These are phyloP conservation scores for Melanophora roralis DNA, from an alignment of 2,888 invertebrate species.

Conservation along the genomic window DNA sequence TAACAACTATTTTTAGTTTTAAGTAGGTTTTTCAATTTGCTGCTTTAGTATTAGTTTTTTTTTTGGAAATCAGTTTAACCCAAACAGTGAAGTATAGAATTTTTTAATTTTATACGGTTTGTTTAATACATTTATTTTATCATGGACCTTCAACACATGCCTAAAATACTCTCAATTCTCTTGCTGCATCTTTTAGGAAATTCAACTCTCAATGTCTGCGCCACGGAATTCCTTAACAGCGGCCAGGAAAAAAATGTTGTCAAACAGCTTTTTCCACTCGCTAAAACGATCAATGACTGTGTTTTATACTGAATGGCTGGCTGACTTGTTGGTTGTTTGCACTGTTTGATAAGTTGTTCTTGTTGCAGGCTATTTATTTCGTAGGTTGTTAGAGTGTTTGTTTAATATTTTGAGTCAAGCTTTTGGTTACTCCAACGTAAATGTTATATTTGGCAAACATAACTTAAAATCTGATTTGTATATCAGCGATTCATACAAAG, in stretches of 20 bases:
- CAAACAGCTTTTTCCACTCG: slow-evolving; percentile 69
- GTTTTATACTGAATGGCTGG: slow-evolving; percentile 53
- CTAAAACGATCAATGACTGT: slow-evolving; percentile 59
- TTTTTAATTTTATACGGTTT: too few species aligned
- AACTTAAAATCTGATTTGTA: too few species aligned
- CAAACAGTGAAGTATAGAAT: slow-evolving; percentile 30
- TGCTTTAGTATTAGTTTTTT: slow-evolving; percentile 1
- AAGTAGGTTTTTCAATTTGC: slow-evolving; percentile 12
- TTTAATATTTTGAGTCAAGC: slow-evolving; percentile 25
- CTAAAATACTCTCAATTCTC: slow-evolving; percentile 1
- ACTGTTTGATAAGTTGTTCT: slow-evolving; percentile 1
- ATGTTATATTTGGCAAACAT: too few species aligned
- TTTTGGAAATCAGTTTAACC: neutral
- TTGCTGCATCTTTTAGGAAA: neutral
- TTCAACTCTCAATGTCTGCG: neutral
- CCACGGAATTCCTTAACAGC: slow-evolving; percentile 32
- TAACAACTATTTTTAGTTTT: slow-evolving; percentile 32
- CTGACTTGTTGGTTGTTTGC: slow-evolving; percentile 12
- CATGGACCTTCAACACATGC: slow-evolving; percentile 25
- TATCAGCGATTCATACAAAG: too few species aligned
- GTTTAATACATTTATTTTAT: too few species aligned
- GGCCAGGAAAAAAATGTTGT: slow-evolving; percentile 70
- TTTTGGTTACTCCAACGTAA: too few species aligned
- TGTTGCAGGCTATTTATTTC: slow-evolving; percentile 17
- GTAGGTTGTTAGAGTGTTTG: slow-evolving; percentile 1